These are phyloP conservation scores for Mizuhopecten yessoensis DNA, from an alignment of 1,140 invertebrate genomes.

Conservation along the genomic window DNA sequence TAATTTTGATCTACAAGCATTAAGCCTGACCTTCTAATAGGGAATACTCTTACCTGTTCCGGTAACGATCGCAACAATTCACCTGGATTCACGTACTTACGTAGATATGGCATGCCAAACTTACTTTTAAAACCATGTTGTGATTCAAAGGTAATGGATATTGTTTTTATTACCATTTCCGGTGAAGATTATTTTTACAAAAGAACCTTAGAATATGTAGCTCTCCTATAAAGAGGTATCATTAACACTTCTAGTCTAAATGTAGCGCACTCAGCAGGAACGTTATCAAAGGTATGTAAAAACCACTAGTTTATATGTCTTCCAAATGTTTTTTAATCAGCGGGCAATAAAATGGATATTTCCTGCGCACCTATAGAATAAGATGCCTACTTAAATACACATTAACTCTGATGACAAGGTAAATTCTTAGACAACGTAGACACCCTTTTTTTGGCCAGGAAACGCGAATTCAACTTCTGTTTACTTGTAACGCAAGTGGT, in stretches of 20 bases:
- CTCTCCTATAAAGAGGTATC: neutral
- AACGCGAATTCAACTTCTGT: neutral
- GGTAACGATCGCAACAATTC: neutral
- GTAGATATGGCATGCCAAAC: neutral
- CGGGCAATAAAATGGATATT: slow-evolving; percentile 12
- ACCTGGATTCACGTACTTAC: neutral
- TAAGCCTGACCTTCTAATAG: neutral
- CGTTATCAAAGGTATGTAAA: neutral
- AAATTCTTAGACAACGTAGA: neutral
- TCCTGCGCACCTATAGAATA: neutral
- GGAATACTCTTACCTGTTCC: neutral
- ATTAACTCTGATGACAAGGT: neutral
- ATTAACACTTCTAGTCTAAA: neutral
- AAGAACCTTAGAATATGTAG: neutral
- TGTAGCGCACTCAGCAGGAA: neutral
- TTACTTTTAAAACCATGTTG: neutral
- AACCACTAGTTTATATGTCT: neutral
- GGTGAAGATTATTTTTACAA: neutral
- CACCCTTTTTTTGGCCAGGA: no score
- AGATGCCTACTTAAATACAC: neutral
- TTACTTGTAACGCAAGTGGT: neutral
- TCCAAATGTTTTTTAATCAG: slow-evolving; percentile 20
- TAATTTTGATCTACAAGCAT: slow-evolving; percentile 7
- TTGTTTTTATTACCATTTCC: slow-evolving; percentile 12
- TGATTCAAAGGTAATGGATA: neutral